These are phyloP conservation scores for Stegana nigrithorax DNA, from an alignment of 2,888 invertebrate species.

Conservation along the genomic window DNA sequence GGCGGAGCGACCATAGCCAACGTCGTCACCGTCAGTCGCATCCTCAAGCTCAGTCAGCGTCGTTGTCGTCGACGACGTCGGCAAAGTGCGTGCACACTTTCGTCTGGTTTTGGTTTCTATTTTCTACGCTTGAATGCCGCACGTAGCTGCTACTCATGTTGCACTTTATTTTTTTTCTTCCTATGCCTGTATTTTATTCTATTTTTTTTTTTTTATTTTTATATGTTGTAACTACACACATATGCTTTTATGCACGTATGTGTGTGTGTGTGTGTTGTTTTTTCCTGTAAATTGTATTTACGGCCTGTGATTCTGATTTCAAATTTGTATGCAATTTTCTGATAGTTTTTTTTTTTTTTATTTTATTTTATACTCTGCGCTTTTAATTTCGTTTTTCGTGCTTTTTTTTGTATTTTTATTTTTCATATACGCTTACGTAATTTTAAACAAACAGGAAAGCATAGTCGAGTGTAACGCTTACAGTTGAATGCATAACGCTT, in stretches of 20 bases:
- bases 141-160: slow-evolving; percentile 6
- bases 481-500: neutral
- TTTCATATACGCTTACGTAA: neutral
- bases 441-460: neutral
- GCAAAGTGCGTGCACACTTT: slow-evolving; percentile 55
- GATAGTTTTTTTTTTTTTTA: neutral
- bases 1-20: neutral
- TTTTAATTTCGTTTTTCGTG: neutral
- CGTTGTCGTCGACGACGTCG: slow-evolving; percentile 37
- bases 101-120: slow-evolving; percentile 25
- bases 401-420: neutral
- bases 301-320: neutral
- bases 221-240: neutral
- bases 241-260: no score
- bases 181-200: neutral
- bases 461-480: slow-evolving; percentile 2
- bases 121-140: slow-evolving; percentile 3
- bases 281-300: neutral
- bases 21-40: slow-evolving; percentile 28
- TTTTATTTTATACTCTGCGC: neutral
- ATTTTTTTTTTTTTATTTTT: neutral
- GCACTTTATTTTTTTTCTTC: slow-evolving; percentile 8
- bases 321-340: no score
- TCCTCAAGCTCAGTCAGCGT: slow-evolving; percentile 49
- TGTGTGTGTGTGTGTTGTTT: neutral